Conservation (phyloP, 1,140 invertebrate species). For the Bombus superbus region DNA sequence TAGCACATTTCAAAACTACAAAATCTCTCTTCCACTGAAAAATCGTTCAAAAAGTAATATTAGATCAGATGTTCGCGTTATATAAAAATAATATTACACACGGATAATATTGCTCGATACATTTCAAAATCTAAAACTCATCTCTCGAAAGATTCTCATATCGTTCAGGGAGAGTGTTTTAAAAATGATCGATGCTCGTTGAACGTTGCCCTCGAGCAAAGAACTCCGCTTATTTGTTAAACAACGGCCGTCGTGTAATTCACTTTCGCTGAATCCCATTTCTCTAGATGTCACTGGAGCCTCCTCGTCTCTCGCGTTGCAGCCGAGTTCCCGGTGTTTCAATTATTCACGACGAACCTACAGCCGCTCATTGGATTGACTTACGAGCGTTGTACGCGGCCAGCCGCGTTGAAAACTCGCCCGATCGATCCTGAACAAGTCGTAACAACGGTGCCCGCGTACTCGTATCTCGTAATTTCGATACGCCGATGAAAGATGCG, state of each 20-base stretch:
- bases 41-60: too few species aligned
- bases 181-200: slow-evolving; percentile 25
- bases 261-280: slow-evolving; percentile 44
- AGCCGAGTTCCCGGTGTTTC: slow-evolving; percentile 1
- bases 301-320: background rate
- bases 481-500: background rate
- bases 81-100: too few species aligned
- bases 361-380: slow-evolving; percentile 49
- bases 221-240: slow-evolving; percentile 24
- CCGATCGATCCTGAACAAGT: slow-evolving; percentile 48
- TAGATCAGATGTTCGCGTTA: too few species aligned
- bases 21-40: too few species aligned
- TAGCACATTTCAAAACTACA: too few species aligned
- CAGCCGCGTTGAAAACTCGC: slow-evolving; percentile 43
- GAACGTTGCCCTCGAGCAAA: background rate
- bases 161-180: background rate
- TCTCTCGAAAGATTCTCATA: background rate
- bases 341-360: slow-evolving; percentile 52
- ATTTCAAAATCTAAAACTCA: background rate
- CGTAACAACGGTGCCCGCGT: slow-evolving; percentile 25
- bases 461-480: slow-evolving; percentile 13
- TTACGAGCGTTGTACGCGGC: slow-evolving; percentile 46
- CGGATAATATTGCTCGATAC: too few species aligned
- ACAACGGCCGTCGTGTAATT: slow-evolving; percentile 34
- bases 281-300: slow-evolving; percentile 28